phyloP scores from a whole-genome alignment of 2,113 vertebrate genomes.

The Toxostoma redivivum region DNA sequence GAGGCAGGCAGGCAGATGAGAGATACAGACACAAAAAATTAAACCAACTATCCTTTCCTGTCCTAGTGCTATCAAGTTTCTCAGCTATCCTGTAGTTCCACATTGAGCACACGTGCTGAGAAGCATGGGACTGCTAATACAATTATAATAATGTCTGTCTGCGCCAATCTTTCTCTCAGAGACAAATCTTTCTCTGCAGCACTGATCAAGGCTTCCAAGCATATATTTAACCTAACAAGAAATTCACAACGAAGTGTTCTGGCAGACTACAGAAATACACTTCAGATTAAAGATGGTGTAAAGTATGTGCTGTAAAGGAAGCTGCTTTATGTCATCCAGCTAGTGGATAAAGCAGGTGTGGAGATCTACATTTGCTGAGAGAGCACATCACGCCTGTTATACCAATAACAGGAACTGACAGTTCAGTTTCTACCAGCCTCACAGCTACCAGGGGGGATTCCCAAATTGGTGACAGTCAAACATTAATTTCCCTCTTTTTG shows the following conservation, averaged over 20 bases:
- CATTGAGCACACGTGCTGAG: background rate
- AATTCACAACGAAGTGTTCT: background rate
- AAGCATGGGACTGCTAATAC: background rate
- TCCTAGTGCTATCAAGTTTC: background rate
- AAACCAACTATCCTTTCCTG: background rate
- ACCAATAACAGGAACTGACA: background rate
- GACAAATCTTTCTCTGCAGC: background rate
- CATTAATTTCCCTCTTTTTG: background rate
- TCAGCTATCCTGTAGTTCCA: conserved; percentile 13
- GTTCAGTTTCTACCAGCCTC: background rate
- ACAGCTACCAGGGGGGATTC: background rate
- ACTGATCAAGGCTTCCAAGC: conserved; percentile 14
- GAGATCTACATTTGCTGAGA: background rate
- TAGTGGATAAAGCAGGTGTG: background rate
- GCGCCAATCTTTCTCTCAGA: background rate
- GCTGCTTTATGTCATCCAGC: conserved; percentile 4
- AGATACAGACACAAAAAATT: background rate
- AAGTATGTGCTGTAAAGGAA: background rate
- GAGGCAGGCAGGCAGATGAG: background rate
- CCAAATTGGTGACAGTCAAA: background rate
- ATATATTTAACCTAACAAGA: conserved; percentile 14
- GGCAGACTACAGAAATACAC: conserved; percentile 5
- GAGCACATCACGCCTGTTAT: background rate
- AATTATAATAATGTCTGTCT: conserved; percentile 18
- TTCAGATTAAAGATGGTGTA: conserved; percentile 30